phyloP scores from a whole-genome alignment of 2,888 invertebrate genomes.

The Mimachlamys varia region DNA sequence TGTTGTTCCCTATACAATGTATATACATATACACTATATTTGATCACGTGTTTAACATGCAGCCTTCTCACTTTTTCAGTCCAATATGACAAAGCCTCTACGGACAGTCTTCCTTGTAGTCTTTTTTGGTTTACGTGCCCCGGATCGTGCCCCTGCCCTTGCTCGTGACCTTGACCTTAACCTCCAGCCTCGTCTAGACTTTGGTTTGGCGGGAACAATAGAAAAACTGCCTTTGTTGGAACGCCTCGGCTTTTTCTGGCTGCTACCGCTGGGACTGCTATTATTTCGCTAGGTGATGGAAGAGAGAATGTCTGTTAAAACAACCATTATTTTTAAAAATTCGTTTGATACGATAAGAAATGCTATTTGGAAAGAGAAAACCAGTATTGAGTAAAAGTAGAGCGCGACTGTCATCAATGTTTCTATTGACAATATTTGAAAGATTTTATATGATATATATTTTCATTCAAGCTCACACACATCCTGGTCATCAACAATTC shows the following conservation, averaged over 20 bases:
- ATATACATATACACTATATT: too few species aligned
- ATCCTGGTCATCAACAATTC: too few species aligned
- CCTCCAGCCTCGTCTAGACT: not conserved
- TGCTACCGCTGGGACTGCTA: not conserved
- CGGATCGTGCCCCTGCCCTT: not conserved
- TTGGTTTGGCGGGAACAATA: constrained; percentile 10
- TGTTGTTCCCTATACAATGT: too few species aligned
- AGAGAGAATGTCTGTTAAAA: not conserved
- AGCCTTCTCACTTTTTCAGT: not conserved
- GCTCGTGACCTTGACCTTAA: constrained; percentile 1
- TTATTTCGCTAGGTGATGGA: not conserved
- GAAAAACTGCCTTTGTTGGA: not conserved
- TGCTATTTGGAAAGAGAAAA: too few species aligned
- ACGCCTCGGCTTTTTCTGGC: not conserved
- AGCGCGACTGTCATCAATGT: too few species aligned
- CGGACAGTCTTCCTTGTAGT: not conserved
- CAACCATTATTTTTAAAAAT: too few species aligned
- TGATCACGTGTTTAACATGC: too few species aligned
- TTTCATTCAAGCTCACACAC: too few species aligned
- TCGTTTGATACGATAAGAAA: too few species aligned
- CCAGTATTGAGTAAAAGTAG: too few species aligned
- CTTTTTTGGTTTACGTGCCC: not conserved
- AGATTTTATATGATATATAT: too few species aligned
- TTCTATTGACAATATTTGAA: too few species aligned
- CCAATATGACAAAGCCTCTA: not conserved